Percentiles rank a stretch among this genome's conserved stretches.
Conservation (phyloP, 2,888 invertebrate species). For the Microctonus aethiopoides region DNA sequence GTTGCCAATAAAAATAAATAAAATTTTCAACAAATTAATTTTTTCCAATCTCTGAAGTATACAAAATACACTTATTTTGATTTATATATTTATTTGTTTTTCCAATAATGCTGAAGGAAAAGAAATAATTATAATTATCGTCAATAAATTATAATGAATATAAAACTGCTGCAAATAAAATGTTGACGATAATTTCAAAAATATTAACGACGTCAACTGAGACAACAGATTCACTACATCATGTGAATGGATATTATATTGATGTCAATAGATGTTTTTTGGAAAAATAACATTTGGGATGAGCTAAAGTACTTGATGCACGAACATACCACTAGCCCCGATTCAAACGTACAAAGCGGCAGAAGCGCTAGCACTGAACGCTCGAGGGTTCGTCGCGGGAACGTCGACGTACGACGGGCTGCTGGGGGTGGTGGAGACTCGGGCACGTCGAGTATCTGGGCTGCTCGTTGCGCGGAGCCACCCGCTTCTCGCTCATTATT, state of each 20-base stretch:
- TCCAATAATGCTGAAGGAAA: background rate
- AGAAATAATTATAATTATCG: background rate
- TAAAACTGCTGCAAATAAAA: background rate
- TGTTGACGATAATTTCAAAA: background rate
- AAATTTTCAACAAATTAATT: background rate
- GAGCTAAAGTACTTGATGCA: background rate
- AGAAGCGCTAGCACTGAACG: slow-evolving; percentile 63
- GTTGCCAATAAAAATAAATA: background rate
- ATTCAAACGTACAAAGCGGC: slow-evolving; percentile 52
- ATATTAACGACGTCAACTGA: too few relatives aligned
- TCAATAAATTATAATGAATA: too few relatives aligned
- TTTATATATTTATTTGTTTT: background rate
- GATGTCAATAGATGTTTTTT: background rate
- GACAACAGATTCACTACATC: too few relatives aligned
- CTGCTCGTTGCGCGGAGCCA: slow-evolving; percentile 28
- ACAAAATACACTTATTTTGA: background rate
- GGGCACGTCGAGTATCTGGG: slow-evolving; percentile 20
- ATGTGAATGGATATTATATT: background rate
- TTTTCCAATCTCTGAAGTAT: background rate
- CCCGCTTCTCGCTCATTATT: background rate
- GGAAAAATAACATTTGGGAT: background rate
- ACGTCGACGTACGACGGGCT: background rate
- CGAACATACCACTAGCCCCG: background rate
- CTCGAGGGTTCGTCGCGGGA: slow-evolving; percentile 32
- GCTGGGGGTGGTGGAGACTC: slow-evolving; percentile 17